Evolutionary conservation across 2,888 invertebrate genomes (phyloP).

Genomic region (Agrochola macilenta): DNA sequence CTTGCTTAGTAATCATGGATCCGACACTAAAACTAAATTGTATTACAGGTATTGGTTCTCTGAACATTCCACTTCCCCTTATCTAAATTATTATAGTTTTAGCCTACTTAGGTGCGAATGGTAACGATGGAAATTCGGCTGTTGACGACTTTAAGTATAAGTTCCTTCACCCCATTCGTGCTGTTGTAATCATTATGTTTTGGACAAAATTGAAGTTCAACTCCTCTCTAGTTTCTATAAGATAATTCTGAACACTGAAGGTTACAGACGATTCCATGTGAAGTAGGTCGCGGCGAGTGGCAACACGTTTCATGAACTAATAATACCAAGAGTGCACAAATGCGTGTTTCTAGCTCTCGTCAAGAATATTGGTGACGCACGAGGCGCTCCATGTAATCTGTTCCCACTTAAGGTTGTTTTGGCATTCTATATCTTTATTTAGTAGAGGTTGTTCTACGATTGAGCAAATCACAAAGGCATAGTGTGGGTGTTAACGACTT

Average conservation of each 20-base stretch:
- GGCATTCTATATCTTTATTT: slow-evolving; percentile 73
- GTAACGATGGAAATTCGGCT: slow-evolving; percentile 13
- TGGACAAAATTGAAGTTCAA: slow-evolving; percentile 19
- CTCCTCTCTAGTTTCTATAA: slow-evolving; percentile 27
- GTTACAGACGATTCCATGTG: slow-evolving; percentile 49
- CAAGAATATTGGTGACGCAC: slow-evolving; percentile 62
- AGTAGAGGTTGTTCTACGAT: slow-evolving; percentile 72
- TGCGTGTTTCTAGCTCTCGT: slow-evolving; percentile 51
- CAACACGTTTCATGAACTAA: slow-evolving; percentile 57
- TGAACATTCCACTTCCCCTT: slow-evolving; percentile 16
- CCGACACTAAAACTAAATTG: slow-evolving; percentile 34
- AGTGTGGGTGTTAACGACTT: slow-evolving; percentile 76
- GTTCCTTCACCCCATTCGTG: slow-evolving; percentile 25
- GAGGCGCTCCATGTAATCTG: slow-evolving; percentile 46
- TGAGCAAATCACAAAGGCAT: slow-evolving; percentile 62
- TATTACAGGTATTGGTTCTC: slow-evolving; percentile 27
- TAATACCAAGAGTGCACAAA: slow-evolving; percentile 63
- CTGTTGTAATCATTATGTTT: slow-evolving; percentile 24
- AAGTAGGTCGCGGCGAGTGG: slow-evolving; percentile 61
- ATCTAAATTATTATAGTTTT: slow-evolving; percentile 25
- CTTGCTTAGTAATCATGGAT: slow-evolving; percentile 31
- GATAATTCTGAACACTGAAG: slow-evolving; percentile 50
- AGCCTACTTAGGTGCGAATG: slow-evolving; percentile 12
- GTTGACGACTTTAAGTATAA: slow-evolving; percentile 14
- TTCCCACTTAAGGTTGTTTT: slow-evolving; percentile 71